Evolutionary conservation across 2,888 invertebrate species (phyloP), one percentile per base, ranked within the genome.

Genomic region (Synergus japonicus): DNA sequence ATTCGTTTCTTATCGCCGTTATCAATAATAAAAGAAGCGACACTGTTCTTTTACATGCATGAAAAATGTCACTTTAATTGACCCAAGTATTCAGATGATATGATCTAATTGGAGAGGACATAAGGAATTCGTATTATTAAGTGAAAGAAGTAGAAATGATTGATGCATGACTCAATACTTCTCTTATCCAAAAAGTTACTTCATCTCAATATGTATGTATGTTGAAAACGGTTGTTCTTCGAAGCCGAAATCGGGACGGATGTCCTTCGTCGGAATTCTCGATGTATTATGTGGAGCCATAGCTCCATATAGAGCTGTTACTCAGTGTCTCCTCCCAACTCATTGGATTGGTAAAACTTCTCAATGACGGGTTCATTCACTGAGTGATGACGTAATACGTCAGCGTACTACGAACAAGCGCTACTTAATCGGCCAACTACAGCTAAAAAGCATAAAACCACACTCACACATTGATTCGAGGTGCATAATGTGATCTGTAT

Each of bases 301-400:
- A 46, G 29, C 60, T 22, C 22, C 12, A 60, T 60, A 60, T 60
- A 73, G 29, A 44, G 43, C 44, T 8, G 43, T 22, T 44, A 49
- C 69, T 69, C 44, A 69, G 69, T 49, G 15, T 49, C 69, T 29
- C n/a, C n/a, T 22, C 8, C 46, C 67, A 12, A 44, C 43, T 69
- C 46, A 54, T 46, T 54, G 9, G 73, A 73, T 54, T 54, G 54
- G 73, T 54, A 37, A 73, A 73, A 73, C 73, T 54, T 41, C 22
- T 54, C 73, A 73, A 73, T 73, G 73, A 54, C 46, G 29, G 73
- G 73, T 73, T 73, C 73, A 73, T 73, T 73, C 49, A 73, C 22
- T n/a, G n/a, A 49, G 49, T 13, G 49, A 73, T 73, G 49, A 73
- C 73, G 73, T 54, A 73, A 73, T 54, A 54, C n/a, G 29, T 49